Base-by-base conservation (phyloP, 1,140 invertebrate genomes). In the Diabrotica undecimpunctata region DNA sequence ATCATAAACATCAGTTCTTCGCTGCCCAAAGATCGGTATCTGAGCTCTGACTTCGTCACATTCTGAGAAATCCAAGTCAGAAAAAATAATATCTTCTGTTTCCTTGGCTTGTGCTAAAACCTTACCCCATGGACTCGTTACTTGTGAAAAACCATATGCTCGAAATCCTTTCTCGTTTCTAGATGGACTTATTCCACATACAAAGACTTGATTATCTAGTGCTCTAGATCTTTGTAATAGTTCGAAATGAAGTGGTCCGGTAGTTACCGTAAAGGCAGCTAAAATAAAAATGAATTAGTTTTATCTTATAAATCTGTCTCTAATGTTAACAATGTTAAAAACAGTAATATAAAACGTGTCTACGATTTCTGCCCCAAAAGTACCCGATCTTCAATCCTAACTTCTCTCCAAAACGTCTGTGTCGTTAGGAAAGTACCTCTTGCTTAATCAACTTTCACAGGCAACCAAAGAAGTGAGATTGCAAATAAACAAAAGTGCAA, bases 241-340 rank as follows among this genome's bases (percentile, higher is more conserved):
- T 72, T 95, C 91, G 95, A 95, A 98, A 77, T 97, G 95, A 9
- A 91, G 79, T 0, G 94, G 94, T 0, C 96, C 96, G 0, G 95
- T 97, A 9, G 92, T 96, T 89, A 95, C 93, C 79, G 96, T 97
- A 77, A 97, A 98, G 10, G 95, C 95, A 39, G 58, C 58, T 60
- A 95, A 79, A 95, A 97, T 8, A 97, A 80, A 11, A 96, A 77
- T 72, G 96, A 80, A 25, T 25, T 25, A 2, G 1, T 25, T 25
- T 25, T 25, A 25, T 25, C 25, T 25, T 25, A 25, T 25, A 25
- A 25, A 25, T 1, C 25, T 25, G 4, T n/a, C 25, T 25, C 25
- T 25, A 25, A 25, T 25, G 25, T 25, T 25, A 25, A 25, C 25
- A 1, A 25, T 25, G n/a, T n/a, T n/a, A n/a, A n/a, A n/a, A n/a